Evolutionary conservation across 2,113 vertebrate genomes (phyloP).

Genomic region (Strix aluco): DNA sequence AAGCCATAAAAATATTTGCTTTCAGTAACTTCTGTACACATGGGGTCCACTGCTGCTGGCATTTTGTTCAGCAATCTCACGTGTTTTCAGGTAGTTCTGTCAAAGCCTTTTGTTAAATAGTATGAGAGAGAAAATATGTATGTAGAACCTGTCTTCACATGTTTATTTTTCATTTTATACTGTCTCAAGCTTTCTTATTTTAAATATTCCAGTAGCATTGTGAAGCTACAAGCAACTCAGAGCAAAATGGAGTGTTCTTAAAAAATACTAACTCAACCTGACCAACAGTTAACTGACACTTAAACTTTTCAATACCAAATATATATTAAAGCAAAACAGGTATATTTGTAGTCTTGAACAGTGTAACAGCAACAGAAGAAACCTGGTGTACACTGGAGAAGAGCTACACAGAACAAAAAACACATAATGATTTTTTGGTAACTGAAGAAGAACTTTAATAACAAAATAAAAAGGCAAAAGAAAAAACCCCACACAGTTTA

Average conservation of each 20-base stretch:
- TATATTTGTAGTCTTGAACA: background rate
- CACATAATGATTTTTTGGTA: background rate
- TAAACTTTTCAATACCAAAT: background rate
- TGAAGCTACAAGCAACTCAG: background rate
- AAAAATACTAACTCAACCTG: background rate
- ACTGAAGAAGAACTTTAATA: background rate
- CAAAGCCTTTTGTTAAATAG: background rate
- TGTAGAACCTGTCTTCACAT: background rate
- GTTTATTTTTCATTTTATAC: background rate
- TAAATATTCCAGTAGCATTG: background rate
- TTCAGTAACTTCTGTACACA: background rate
- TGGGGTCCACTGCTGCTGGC: background rate
- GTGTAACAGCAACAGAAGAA: background rate
- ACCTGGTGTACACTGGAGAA: background rate
- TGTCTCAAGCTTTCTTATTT: background rate
- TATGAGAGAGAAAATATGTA: background rate
- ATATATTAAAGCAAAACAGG: background rate
- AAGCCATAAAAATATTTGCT: background rate
- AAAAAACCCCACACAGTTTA: background rate
- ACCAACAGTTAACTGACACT: background rate
- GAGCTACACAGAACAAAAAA: background rate
- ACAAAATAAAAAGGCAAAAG: background rate
- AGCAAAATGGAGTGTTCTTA: background rate
- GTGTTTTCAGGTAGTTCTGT: background rate
- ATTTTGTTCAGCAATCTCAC: background rate